Evolutionary conservation across 2,113 vertebrate genomes (phyloP), one percentile per base, ranked within the genome.

Genomic region (Ardeotis arabs): DNA sequence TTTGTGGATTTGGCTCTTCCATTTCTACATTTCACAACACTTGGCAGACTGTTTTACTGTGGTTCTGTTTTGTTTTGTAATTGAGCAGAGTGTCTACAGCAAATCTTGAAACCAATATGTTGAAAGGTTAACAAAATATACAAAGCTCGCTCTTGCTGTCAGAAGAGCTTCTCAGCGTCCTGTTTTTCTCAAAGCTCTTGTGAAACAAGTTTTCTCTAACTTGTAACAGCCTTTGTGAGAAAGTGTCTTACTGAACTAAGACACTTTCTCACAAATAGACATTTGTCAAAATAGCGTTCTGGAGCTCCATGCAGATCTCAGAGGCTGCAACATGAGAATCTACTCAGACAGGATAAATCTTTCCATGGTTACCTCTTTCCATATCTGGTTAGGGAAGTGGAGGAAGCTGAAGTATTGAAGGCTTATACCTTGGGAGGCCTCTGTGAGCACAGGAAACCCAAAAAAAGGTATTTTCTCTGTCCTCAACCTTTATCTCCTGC

Each of bases 121-220:
- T 90, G 62, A 90, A 92, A 96, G 82, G 79, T 89, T 96, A 89
- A 89, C 60, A 95, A 90, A 93, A 96, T n/a, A 95, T 62, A 87
- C 47, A 52, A 93, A 60, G 44, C 47, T 84, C 5, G 0, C 21
- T 78, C 47, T 87, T 52, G 17, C 73, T 86, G 55, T 85, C 85
- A 89, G 76, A 94, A 83, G 23, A 76, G 23, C 10, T 88, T 80
- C 75, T 83, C 39, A 86, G 58, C 8, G 3, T 79, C 52, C 47
- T 90, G 39, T 68, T 90, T 87, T 84, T 93, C 75, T 72, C 64
- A 84, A 50, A 90, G 76, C 18, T 90, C 82, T 44, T 59, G 33
- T 67, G 82, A 94, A 70, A 41, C 0, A 1, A 70, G 24, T 47
- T 63, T 77, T 84, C 39, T 86, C 44, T 66, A 67, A 87, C 63